These are phyloP conservation scores for Odontomyia ornata DNA, from an alignment of 2,888 invertebrate species.

Conservation along the genomic window DNA sequence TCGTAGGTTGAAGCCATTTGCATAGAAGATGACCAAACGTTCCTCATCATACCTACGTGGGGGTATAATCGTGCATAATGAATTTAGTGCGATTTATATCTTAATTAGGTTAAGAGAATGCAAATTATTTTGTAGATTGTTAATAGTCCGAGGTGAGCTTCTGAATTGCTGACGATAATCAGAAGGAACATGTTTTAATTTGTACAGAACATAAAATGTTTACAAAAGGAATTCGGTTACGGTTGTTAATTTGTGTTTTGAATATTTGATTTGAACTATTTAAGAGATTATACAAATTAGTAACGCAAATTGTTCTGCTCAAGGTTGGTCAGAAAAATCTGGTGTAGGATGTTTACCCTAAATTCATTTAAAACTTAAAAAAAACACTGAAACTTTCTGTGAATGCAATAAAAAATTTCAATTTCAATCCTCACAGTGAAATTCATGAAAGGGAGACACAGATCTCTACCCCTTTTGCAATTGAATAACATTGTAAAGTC, in stretches of 20 bases:
- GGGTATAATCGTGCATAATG: constrained; percentile 12
- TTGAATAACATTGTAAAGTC: too few relatives aligned
- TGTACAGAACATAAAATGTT: constrained; percentile 17
- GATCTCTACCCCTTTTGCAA: too few relatives aligned
- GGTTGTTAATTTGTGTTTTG: constrained; percentile 18
- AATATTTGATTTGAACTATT: background rate
- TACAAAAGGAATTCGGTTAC: constrained; percentile 20
- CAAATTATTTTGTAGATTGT: constrained; percentile 41
- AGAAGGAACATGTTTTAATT: background rate
- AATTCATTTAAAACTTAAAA: too few relatives aligned
- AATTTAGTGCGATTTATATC: constrained; percentile 31
- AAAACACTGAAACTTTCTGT: too few relatives aligned
- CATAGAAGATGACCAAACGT: constrained; percentile 1
- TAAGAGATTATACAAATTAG: background rate
- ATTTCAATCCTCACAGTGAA: too few relatives aligned
- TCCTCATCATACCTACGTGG: background rate
- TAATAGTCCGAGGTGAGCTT: constrained; percentile 25
- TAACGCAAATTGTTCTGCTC: background rate
- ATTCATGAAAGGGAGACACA: too few relatives aligned
- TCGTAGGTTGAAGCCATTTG: background rate
- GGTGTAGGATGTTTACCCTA: too few relatives aligned
- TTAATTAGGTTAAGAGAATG: constrained; percentile 38
- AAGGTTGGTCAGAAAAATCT: too few relatives aligned
- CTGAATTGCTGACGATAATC: background rate
- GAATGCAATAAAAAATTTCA: too few relatives aligned